Evolutionary conservation across 2,113 vertebrate species (phyloP).

Genomic region (Sus scrofa): DNA sequence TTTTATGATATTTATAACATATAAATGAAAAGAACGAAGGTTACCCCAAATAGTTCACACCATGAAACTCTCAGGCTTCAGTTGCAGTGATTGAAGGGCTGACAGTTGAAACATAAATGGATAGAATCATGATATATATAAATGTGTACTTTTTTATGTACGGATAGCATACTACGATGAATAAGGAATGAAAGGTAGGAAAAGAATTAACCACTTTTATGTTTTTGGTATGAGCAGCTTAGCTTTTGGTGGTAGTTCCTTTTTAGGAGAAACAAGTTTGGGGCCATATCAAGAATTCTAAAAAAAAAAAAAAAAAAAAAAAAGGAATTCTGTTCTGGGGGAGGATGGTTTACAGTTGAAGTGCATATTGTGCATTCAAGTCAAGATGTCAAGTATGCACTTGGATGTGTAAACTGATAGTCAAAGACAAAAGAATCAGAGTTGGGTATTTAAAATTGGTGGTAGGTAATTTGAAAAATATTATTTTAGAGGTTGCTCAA

Average conservation of each 20-base stretch:
- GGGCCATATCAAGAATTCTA: background rate
- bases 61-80: background rate
- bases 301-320: no score
- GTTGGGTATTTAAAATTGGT: background rate
- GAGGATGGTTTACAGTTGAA: background rate
- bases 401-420: background rate
- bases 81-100: background rate
- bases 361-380: background rate
- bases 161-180: background rate
- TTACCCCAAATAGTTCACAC: background rate
- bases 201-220: background rate
- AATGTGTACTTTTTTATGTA: background rate
- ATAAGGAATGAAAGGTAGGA: background rate
- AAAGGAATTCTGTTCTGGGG: background rate
- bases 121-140: background rate
- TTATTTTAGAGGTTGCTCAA: background rate
- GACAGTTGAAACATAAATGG: background rate
- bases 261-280: background rate
- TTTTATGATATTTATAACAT: slow-evolving; percentile 12
- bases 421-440: background rate
- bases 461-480: background rate
- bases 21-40: background rate
- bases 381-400: background rate
- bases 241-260: background rate
- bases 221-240: background rate